Percentiles rank a stretch among this genome's conserved stretches.
phyloP scores from a whole-genome alignment of 2,113 vertebrate species.

The Cariama cristata region DNA sequence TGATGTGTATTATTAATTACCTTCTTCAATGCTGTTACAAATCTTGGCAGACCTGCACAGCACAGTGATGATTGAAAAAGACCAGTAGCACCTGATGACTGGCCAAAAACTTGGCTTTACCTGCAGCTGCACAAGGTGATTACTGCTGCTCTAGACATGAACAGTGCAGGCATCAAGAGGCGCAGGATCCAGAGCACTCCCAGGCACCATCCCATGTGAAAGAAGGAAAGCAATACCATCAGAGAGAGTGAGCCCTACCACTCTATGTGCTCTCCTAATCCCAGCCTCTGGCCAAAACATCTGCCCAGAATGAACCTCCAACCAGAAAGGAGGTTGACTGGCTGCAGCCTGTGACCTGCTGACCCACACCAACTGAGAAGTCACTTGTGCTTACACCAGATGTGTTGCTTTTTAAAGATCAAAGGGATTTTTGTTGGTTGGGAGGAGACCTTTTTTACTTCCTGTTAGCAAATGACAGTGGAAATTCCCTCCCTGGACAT shows the following conservation, averaged over 20 bases:
- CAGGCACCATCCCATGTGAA: background rate
- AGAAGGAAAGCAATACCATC: background rate
- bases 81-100: background rate
- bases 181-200: background rate
- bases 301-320: background rate
- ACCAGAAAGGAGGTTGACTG: background rate
- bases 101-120: background rate
- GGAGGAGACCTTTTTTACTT: background rate
- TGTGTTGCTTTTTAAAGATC: constrained; percentile 23
- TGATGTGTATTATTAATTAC: background rate
- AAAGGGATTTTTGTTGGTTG: background rate
- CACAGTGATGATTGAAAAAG: background rate
- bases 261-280: background rate
- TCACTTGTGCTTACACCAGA: background rate
- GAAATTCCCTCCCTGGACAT: background rate
- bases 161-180: background rate
- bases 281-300: background rate
- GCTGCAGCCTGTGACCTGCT: background rate
- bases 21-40: background rate
- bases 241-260: background rate
- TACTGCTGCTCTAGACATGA: background rate
- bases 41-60: background rate
- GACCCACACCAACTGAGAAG: background rate
- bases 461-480: background rate
- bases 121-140: background rate